phyloP scores from a whole-genome alignment of 2,113 vertebrate species.

The Seriola quinqueradiata region DNA sequence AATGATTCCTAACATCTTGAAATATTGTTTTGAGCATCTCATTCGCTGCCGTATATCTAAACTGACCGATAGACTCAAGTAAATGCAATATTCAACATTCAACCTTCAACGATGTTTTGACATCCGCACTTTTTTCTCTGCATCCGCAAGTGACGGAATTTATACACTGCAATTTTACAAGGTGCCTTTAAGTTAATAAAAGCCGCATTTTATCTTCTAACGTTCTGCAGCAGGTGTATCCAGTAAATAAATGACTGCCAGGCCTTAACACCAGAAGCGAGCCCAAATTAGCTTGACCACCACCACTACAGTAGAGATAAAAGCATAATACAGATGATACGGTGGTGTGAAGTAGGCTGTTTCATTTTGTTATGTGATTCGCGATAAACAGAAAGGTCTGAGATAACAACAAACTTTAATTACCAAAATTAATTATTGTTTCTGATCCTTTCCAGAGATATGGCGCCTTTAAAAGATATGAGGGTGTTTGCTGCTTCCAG shows the following conservation, averaged over 20 bases:
- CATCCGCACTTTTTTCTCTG: too few species aligned
- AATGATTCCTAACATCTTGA: too few species aligned
- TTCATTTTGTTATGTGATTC: background rate
- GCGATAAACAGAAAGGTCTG: constrained; percentile 15
- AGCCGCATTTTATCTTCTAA: background rate
- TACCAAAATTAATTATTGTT: constrained; percentile 37
- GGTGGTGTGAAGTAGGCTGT: background rate
- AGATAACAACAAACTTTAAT: constrained; percentile 44
- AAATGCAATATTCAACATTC: too few species aligned
- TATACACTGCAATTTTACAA: background rate
- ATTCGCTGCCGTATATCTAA: too few species aligned
- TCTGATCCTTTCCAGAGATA: background rate
- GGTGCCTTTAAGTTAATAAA: background rate
- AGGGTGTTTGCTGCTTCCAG: background rate
- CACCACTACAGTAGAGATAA: background rate
- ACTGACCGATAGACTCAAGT: background rate
- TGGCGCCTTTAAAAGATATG: background rate
- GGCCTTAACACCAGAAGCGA: background rate
- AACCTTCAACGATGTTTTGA: too few species aligned
- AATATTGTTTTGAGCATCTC: too few species aligned
- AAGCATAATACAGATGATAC: background rate
- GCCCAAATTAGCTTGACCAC: background rate
- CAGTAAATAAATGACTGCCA: background rate
- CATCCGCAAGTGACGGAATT: background rate
- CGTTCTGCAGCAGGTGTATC: background rate